A percentile compares a stretch with the other conserved stretches of the same genome.
Conservation (phyloP, 2,797 vertebrate species). For the Rhynchonycteris naso region DNA sequence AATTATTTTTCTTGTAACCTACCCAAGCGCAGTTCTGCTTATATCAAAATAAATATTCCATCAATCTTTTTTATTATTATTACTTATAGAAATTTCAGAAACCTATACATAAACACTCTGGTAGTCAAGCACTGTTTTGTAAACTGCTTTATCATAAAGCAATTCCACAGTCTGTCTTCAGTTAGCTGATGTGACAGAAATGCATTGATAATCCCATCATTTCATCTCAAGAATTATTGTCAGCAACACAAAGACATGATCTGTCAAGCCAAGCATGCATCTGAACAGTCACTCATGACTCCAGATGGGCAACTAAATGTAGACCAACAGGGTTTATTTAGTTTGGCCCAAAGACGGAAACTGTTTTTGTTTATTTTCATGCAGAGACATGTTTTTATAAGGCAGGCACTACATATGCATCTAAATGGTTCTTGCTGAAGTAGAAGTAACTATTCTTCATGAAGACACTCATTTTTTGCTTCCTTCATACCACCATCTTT, state of each 20-base stretch:
- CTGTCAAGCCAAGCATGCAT: not conserved
- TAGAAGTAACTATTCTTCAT: not conserved
- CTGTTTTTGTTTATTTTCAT: not conserved
- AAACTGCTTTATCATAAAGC: not conserved
- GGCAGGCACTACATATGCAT: not conserved
- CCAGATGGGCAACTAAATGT: not conserved
- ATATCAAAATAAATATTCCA: not conserved
- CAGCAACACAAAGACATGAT: not conserved
- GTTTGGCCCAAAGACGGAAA: not conserved
- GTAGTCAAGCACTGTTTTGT: not conserved
- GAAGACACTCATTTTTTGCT: not conserved
- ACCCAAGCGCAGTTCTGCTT: not conserved
- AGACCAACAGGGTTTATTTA: not conserved
- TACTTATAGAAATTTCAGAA: not conserved
- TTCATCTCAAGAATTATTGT: not conserved
- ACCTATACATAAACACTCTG: not conserved
- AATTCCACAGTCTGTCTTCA: not conserved
- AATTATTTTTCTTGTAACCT: not conserved
- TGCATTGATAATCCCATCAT: not conserved
- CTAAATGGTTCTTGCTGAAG: not conserved
- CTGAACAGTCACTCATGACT: not conserved
- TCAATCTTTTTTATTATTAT: not conserved
- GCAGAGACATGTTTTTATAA: not conserved
- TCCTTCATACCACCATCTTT: not conserved
- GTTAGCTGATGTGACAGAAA: not conserved